phyloP scores from a whole-genome alignment of 2,888 invertebrate species.

The Liopterus haemorrhoidalis region DNA sequence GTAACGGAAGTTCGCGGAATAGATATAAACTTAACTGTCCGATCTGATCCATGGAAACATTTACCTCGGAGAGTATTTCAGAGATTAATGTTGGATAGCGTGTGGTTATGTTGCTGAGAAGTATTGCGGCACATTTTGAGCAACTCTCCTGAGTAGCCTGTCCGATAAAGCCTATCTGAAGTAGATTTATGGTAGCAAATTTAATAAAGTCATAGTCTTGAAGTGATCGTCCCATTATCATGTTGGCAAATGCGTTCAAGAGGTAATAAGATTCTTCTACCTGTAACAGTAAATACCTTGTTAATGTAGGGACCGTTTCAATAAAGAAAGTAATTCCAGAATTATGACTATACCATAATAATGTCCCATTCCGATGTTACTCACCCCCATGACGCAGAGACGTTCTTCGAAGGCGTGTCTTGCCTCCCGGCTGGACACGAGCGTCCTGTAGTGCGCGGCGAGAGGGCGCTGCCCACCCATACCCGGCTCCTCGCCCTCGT shows the following conservation, averaged over 20 bases:
- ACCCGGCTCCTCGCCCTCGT: conserved; percentile 50
- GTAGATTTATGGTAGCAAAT: conserved; percentile 60
- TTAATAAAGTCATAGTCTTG: conserved; percentile 61
- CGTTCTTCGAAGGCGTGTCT: conserved; percentile 58
- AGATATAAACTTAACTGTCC: conserved; percentile 51
- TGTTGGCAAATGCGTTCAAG: conserved; percentile 71
- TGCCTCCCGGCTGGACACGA: conserved; percentile 16
- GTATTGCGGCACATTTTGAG: conserved; percentile 66
- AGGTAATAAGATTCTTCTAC: conserved; percentile 72
- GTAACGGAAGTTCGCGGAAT: conserved; percentile 65
- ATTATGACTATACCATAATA: too few relatives aligned
- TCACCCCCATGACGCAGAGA: conserved; percentile 54
- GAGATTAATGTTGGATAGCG: conserved; percentile 66
- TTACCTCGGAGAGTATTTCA: conserved; percentile 55
- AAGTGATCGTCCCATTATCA: conserved; percentile 60
- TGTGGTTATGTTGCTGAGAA: conserved; percentile 62
- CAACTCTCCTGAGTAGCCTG: conserved; percentile 63
- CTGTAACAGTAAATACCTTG: too few relatives aligned
- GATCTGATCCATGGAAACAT: conserved; percentile 53
- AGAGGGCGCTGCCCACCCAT: too few relatives aligned
- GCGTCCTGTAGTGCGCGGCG: too few relatives aligned
- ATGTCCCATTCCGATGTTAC: too few relatives aligned
- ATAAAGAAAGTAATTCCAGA: too few relatives aligned
- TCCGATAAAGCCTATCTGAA: conserved; percentile 70
- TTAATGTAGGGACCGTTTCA: too few relatives aligned